phyloP scores from a whole-genome alignment of 2,797 vertebrate genomes.

The Tamandua tetradactyla region DNA sequence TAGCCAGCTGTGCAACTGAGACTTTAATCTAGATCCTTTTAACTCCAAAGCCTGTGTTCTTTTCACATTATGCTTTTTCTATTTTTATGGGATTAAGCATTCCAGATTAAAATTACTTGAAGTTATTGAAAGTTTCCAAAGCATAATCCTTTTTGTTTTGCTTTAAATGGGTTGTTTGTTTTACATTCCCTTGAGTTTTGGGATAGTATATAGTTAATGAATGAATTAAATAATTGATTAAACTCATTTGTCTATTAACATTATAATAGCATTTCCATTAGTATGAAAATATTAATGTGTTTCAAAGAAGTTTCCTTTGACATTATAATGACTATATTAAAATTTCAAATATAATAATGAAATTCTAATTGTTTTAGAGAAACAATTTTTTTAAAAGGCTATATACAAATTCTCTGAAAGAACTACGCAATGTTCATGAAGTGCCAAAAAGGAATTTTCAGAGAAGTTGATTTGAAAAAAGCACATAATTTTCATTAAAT shows the following conservation, averaged over 20 bases:
- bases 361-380: constrained; percentile 79
- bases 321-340: constrained; percentile 81
- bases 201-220: constrained; percentile 60
- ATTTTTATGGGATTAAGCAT: not conserved
- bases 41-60: not conserved
- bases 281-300: constrained; percentile 76
- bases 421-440: constrained; percentile 58
- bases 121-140: constrained; percentile 59
- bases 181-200: constrained; percentile 60
- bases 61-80: not conserved
- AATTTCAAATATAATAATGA: constrained; percentile 78
- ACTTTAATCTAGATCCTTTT: not conserved
- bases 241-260: constrained; percentile 75
- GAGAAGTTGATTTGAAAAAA: constrained; percentile 59
- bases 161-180: constrained; percentile 74
- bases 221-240: constrained; percentile 79
- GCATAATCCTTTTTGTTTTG: not conserved
- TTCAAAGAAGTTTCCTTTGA: constrained; percentile 74
- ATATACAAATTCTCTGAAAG: constrained; percentile 66
- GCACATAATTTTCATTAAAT: constrained; percentile 68
- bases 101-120: constrained; percentile 47
- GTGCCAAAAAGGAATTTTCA: constrained; percentile 63
- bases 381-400: constrained; percentile 74
- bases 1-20: not conserved
- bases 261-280: constrained; percentile 69